Evolutionary conservation across 2,797 vertebrate species (phyloP), one percentile per base, ranked within the genome.

Genomic region (Antrozous pallidus): DNA sequence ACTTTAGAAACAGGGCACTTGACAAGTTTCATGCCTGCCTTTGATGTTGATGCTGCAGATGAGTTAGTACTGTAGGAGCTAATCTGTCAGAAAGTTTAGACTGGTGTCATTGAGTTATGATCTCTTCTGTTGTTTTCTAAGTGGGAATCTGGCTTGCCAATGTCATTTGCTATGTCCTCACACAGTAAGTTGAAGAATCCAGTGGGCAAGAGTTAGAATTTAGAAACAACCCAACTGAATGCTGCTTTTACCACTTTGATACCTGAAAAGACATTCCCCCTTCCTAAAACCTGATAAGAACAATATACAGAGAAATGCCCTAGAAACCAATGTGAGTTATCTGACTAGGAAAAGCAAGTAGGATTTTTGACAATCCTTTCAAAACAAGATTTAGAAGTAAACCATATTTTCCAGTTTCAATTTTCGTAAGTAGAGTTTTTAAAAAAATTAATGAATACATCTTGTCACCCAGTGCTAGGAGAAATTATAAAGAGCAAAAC

Each of bases 401-500:
- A 86, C 13, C 8, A 26, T 69, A 82, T 87, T 78, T 88, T 77
- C 71, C n/a, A 65, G 61, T 88, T 87, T 74, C 24, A 63, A 63
- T 91, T 89, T 95, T 91, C 49, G 26, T 88, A 70, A 74, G 31
- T 33, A 84, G 54, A 38, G 26, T 71, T 74, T 79, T 31, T 22
- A 6, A 2, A 22, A 69, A 69, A 65, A 90, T 69, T 88, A 94
- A 54, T n/a, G 89, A 69, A 85, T 38, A 45, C 17, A 33, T 81
- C 86, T 93, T 84, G 36, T 92, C 71, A 89, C 51, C 33, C 61
- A 90, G 54, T 80, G 79, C 9, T 91, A 94, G 82, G 51, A 96
- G 91, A 94, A 93, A 56, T 45, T 83, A 14, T 86, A 51, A 95
- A 71, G 65, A 91, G 54, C 17, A 94, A 96, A 96, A 96, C 83